Conservation (phyloP, 2,797 vertebrate species). For the Bradypodion ventrale region DNA sequence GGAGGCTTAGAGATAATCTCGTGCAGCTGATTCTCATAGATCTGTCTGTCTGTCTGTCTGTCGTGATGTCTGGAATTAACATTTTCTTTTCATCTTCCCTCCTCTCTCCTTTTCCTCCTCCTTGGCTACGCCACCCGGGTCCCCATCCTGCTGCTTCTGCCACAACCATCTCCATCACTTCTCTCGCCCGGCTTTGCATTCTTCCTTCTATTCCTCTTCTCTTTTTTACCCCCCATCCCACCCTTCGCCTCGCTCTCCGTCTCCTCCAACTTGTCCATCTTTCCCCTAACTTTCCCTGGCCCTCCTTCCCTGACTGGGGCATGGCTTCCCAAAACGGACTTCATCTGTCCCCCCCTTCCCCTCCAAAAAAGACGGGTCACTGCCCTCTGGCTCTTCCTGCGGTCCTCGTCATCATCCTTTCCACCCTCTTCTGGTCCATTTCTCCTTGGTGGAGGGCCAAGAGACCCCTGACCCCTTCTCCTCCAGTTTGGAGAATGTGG, state of each 20-base stretch:
- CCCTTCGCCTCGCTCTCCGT: background rate
- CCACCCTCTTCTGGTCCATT: conserved; percentile 77
- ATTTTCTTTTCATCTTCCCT: conserved; percentile 25
- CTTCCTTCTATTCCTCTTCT: background rate
- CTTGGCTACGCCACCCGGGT: conserved; percentile 23
- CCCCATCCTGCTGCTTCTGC: background rate
- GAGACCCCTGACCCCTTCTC: background rate
- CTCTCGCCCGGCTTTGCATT: too few species aligned
- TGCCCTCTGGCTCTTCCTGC: conserved; percentile 18
- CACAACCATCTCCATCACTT: background rate
- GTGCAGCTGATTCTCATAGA: background rate
- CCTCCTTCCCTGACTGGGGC: background rate
- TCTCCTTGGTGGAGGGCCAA: conserved; percentile 60
- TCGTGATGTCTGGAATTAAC: conserved; percentile 22
- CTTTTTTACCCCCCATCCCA: too few species aligned
- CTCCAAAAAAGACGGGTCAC: background rate
- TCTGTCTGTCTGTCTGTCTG: background rate
- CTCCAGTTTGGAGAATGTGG: background rate
- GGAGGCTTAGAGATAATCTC: background rate
- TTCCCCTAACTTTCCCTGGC: conserved; percentile 24
- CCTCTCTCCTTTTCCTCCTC: conserved; percentile 33
- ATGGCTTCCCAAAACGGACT: too few species aligned
- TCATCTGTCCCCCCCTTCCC: conserved; percentile 11
- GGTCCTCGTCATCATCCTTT: conserved; percentile 57
- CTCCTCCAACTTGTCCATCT: background rate